These are phyloP conservation scores for Poeciliopsis infans DNA, from an alignment of 2,797 vertebrate species.

Conservation along the genomic window DNA sequence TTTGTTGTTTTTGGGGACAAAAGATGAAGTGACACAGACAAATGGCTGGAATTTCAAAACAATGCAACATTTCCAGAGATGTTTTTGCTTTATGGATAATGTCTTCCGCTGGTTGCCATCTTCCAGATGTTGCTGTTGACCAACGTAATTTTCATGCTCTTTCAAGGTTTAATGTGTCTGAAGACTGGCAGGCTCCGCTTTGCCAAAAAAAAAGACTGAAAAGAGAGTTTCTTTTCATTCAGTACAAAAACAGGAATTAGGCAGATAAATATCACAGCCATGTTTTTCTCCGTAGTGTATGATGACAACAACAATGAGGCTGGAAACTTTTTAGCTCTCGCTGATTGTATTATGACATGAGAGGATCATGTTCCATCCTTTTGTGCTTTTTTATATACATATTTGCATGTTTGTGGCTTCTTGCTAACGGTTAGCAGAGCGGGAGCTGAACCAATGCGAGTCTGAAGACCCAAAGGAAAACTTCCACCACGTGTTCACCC, in stretches of 20 bases:
- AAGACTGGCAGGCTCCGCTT: constrained; percentile 66
- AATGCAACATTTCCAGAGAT: constrained; percentile 60
- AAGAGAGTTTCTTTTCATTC: constrained; percentile 70
- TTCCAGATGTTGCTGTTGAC: constrained; percentile 67
- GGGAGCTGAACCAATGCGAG: constrained; percentile 61
- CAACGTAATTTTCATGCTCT: constrained; percentile 58
- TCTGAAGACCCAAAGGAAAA: constrained; percentile 66
- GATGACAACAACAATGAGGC: constrained; percentile 75
- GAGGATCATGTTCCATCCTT: constrained; percentile 71
- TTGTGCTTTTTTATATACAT: constrained; percentile 64
- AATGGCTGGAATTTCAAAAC: constrained; percentile 69
- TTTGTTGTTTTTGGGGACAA: constrained; percentile 44
- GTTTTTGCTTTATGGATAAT: constrained; percentile 50
- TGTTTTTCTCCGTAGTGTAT: constrained; percentile 63
- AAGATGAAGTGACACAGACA: constrained; percentile 57
- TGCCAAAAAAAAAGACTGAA: constrained; percentile 73
- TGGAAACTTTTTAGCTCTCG: constrained; percentile 71
- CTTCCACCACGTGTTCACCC: constrained; percentile 44
- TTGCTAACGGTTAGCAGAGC: constrained; percentile 65
- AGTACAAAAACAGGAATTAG: constrained; percentile 65
- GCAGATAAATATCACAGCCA: constrained; percentile 64
- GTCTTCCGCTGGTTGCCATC: constrained; percentile 55
- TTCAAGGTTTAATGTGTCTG: constrained; percentile 64
- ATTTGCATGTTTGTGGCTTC: constrained; percentile 79
- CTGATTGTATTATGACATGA: constrained; percentile 77